phyloP scores from a whole-genome alignment of 2,113 vertebrate species.

The Pogona vitticeps region DNA sequence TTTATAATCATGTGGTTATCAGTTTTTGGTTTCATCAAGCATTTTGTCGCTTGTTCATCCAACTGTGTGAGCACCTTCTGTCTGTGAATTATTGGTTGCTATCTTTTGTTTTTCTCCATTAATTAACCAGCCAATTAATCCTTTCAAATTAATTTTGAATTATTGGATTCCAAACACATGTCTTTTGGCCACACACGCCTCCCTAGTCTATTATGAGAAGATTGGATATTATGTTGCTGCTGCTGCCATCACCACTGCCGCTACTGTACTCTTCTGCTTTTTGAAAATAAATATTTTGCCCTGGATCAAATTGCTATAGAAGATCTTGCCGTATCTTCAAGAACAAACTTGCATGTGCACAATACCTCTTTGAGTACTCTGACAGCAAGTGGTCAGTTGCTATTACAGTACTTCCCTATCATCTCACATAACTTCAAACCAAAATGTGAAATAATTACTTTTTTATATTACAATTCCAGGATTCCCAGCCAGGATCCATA shows the following conservation, averaged over 20 bases:
- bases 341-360: not conserved
- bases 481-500: too few relatives aligned
- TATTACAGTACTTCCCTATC: not conserved
- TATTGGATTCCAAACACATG: constrained; percentile 11
- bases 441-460: too few relatives aligned
- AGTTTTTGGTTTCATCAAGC: constrained; percentile 9
- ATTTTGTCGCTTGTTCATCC: constrained; percentile 23
- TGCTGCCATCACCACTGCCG: not conserved
- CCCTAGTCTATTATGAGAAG: not conserved
- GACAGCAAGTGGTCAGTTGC: not conserved
- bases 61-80: constrained; percentile 22
- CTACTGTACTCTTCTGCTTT: not conserved
- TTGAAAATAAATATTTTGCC: not conserved
- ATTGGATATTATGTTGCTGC: not conserved
- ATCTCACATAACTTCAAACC: not conserved
- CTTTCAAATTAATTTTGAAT: constrained; percentile 19
- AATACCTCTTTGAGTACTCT: not conserved
- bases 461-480: too few relatives aligned
- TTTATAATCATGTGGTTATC: constrained; percentile 16
- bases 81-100: constrained; percentile 18
- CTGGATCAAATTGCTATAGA: not conserved
- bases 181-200: not conserved
- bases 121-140: constrained; percentile 22
- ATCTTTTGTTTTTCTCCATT: not conserved
- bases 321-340: not conserved